Base-by-base conservation (phyloP, 2,113 vertebrate species). In the Barnardius zonarius region DNA sequence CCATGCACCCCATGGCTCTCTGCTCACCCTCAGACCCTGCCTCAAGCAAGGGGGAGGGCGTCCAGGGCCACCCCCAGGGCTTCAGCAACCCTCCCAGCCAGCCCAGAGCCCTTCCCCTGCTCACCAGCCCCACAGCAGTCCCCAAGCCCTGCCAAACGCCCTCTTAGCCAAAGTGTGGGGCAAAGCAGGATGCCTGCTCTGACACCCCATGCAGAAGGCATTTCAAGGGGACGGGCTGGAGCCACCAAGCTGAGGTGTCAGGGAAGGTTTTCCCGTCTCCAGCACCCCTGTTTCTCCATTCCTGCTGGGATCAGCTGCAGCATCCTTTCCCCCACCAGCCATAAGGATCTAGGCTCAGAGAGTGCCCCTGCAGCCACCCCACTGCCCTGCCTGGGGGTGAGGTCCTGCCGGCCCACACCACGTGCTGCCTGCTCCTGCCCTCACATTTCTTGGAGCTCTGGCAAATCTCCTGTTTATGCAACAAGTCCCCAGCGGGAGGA, bases 391-490 rank as follows among this genome's bases (percentile, higher is more conserved):
- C 63, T 17, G n/a, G 17, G 49, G 33, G 69, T 70, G 48, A 68
- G 57, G 25, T 78, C 49, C 48, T 70, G 10, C 43, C 35, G 52
- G 80, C 46, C 54, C 22, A 44, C 49, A 79, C 54, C 67, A 92
- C 10, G 1, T 80, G 35, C 74, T 68, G 43, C 48, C 48, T 46
- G 68, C 17, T 89, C 83, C 79, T 90, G 72, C 83, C 90, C 89
- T 91, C 33, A 46, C 67, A 67, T 94, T 90, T 87, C 85, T 93
- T 20, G 2, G 78, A 79, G 83, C 70, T 88, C 68, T 83, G 63
- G 79, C 93, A 80, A 92, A 96, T 88, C 70, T 96, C 74, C 88
- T 93, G 95, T 96, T 97, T 97, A 96, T 95, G 94, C 91, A 97
- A 97, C 78, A 75, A 49, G 72, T 83, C 92, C 68, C 52, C 7